phyloP scores from a whole-genome alignment of 2,113 vertebrate species.

The Oncorhynchus mykiss region DNA sequence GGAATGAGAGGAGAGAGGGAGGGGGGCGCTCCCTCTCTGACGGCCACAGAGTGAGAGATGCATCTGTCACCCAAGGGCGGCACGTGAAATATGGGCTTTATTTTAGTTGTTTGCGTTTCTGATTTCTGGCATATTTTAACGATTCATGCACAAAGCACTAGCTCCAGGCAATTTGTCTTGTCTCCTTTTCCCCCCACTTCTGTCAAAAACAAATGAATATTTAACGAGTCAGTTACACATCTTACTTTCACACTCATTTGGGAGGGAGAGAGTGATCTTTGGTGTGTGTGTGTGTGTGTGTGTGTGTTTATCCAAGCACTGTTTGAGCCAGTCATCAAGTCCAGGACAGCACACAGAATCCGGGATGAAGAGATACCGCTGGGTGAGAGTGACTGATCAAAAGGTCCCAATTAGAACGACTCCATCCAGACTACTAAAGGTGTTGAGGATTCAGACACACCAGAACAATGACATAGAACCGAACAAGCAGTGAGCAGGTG shows the following conservation, averaged over 20 bases:
- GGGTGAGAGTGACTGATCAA: not conserved
- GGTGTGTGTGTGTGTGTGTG: slow-evolving; percentile 15
- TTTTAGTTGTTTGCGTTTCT: slow-evolving; percentile 50
- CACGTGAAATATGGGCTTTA: slow-evolving; percentile 39
- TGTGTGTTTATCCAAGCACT: slow-evolving; percentile 33
- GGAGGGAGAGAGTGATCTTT: not conserved
- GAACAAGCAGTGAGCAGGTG: no score
- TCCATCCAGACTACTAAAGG: no score
- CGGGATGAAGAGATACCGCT: not conserved
- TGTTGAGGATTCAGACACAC: no score
- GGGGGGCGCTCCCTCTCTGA: not conserved
- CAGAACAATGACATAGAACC: no score
- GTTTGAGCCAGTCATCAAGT: no score
- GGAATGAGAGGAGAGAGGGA: not conserved
- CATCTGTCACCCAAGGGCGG: slow-evolving; percentile 5
- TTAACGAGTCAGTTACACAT: slow-evolving; percentile 36
- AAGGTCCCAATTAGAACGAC: no score
- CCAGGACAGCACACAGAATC: no score
- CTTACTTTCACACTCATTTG: slow-evolving; percentile 11
- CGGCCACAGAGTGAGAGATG: not conserved
- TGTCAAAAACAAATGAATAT: slow-evolving; percentile 51
- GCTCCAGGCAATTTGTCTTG: slow-evolving; percentile 39
- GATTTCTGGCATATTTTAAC: slow-evolving; percentile 48
- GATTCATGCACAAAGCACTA: slow-evolving; percentile 35
- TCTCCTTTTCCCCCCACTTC: slow-evolving; percentile 17